phyloP scores from a whole-genome alignment of 2,797 vertebrate genomes.

The Chlorospingus semifuscus region DNA sequence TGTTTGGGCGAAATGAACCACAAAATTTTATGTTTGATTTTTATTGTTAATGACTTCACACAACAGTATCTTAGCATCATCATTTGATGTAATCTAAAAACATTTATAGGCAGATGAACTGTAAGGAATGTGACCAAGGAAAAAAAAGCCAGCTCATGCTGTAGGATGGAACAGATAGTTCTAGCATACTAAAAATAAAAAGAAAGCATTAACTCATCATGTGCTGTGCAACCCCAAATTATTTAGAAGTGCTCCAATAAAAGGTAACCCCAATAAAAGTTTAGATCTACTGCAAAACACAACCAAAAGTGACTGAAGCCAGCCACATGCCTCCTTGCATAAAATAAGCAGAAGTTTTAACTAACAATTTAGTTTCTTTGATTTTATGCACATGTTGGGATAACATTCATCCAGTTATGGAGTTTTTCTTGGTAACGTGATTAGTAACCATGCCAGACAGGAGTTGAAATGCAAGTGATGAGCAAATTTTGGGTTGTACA shows the following conservation, averaged over 20 bases:
- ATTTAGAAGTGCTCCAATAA: conserved; percentile 1
- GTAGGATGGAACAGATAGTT: conserved; percentile 38
- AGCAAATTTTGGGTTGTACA: neutral
- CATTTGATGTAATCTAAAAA: neutral
- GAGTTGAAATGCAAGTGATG: neutral
- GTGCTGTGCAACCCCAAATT: neutral
- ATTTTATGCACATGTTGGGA: neutral
- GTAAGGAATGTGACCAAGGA: conserved; percentile 41
- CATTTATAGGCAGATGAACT: conserved; percentile 55
- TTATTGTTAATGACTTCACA: conserved; percentile 6
- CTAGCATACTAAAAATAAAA: conserved; percentile 63
- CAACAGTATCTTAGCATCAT: neutral
- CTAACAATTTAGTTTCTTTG: neutral
- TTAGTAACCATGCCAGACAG: neutral
- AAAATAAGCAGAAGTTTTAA: neutral
- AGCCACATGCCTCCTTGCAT: neutral
- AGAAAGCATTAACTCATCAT: conserved; percentile 23
- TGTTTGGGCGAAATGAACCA: neutral
- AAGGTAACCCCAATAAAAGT: neutral
- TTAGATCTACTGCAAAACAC: neutral
- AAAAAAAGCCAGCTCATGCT: conserved; percentile 27
- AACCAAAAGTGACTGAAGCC: neutral
- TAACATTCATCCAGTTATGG: neutral
- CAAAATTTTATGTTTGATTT: neutral
- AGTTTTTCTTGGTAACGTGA: neutral